These are phyloP conservation scores for Leptinotarsa haldemani DNA, from an alignment of 2,888 invertebrate species.

Conservation along the genomic window DNA sequence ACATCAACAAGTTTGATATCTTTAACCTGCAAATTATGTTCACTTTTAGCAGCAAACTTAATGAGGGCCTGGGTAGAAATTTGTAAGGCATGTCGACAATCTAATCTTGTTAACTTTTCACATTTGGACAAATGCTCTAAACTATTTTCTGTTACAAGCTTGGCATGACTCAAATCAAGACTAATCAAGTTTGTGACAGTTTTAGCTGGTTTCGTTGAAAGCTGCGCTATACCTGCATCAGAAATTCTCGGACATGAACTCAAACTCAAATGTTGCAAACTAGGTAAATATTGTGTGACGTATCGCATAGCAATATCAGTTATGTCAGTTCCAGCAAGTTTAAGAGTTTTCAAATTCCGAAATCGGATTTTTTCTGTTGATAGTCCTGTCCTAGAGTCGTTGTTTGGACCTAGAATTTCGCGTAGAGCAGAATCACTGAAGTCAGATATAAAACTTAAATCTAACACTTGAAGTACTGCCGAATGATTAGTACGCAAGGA, in stretches of 20 bases:
- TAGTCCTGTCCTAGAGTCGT: conserved; percentile 83
- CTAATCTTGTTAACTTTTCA: conserved; percentile 78
- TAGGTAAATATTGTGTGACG: conserved; percentile 80
- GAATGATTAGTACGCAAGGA: conserved; percentile 81
- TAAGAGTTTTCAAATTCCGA: conserved; percentile 79
- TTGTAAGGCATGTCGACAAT: conserved; percentile 83
- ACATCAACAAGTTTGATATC: conserved; percentile 81
- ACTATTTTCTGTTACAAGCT: conserved; percentile 83
- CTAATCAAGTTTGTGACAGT: conserved; percentile 77
- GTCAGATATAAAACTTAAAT: conserved; percentile 88
- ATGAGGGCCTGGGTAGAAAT: conserved; percentile 86
- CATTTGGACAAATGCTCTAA: conserved; percentile 84
- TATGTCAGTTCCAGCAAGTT: conserved; percentile 88
- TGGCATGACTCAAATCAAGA: conserved; percentile 85
- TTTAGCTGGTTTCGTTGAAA: conserved; percentile 80
- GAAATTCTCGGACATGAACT: conserved; percentile 89
- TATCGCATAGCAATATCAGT: conserved; percentile 88
- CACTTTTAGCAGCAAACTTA: conserved; percentile 84
- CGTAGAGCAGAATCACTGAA: conserved; percentile 86
- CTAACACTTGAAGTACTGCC: conserved; percentile 67
- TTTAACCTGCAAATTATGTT: conserved; percentile 82
- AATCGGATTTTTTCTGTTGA: conserved; percentile 81
- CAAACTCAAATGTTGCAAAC: conserved; percentile 81
- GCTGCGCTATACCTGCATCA: conserved; percentile 90
- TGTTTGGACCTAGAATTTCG: conserved; percentile 88